These are phyloP conservation scores for Columba janthina DNA, from an alignment of 2,113 vertebrate genomes.

Conservation along the genomic window DNA sequence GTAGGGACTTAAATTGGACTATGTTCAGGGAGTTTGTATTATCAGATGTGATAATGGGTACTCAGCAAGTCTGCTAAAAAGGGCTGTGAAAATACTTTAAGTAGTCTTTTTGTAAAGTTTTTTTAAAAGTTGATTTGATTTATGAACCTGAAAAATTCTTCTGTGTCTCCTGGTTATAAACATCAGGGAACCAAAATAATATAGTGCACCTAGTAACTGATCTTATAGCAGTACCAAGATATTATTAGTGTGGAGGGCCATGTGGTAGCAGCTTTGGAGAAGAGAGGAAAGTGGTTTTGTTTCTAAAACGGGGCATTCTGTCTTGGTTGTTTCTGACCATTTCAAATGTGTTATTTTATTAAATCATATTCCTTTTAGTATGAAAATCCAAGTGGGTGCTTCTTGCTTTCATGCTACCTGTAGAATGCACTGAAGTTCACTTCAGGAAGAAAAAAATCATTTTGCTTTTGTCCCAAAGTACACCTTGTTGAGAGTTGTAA, in stretches of 20 bases:
- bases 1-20: neutral
- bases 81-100: neutral
- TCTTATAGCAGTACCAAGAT: neutral
- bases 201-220: neutral
- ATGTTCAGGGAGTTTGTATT: neutral
- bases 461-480: neutral
- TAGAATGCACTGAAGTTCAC: neutral
- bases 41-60: neutral
- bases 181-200: neutral
- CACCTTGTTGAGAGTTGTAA: neutral
- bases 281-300: neutral
- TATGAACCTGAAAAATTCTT: neutral
- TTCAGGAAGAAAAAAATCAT: neutral
- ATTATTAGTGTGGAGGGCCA: neutral
- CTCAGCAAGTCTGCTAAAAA: neutral
- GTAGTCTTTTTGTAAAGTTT: neutral
- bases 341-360: neutral
- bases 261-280: neutral
- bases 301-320: neutral
- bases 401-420: neutral
- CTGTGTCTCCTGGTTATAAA: neutral
- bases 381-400: neutral
- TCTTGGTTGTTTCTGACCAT: neutral
- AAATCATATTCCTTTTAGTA: neutral
- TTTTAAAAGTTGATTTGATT: neutral